Evolutionary conservation across 2,888 invertebrate genomes (phyloP).

Genomic region (Theretra japonica): DNA sequence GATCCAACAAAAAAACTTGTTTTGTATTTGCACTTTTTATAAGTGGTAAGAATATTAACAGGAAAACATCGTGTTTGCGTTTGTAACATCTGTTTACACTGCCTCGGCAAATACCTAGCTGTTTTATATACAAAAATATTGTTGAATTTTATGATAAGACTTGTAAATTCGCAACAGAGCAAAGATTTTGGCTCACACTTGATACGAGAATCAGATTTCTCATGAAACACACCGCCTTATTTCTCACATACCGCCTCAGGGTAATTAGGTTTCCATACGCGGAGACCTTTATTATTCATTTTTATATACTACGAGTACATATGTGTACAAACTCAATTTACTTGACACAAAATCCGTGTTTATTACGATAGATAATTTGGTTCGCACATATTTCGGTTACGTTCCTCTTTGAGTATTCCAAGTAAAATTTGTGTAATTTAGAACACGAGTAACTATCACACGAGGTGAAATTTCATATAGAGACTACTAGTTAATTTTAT

Average conservation of each 20-base stretch:
- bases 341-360: neutral
- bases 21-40: too few species aligned
- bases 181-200: neutral
- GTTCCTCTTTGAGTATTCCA: neutral
- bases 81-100: too few species aligned
- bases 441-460: neutral
- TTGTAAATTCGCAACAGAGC: neutral
- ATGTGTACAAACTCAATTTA: neutral
- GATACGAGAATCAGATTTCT: neutral
- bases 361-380: neutral
- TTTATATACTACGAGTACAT: neutral
- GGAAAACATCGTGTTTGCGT: too few species aligned
- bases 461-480: neutral
- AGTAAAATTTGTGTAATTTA: neutral
- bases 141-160: neutral
- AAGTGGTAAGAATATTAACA: too few species aligned
- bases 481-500: too few species aligned
- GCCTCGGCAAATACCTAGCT: too few species aligned
- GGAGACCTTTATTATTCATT: neutral
- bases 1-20: too few species aligned
- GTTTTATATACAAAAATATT: too few species aligned
- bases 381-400: neutral
- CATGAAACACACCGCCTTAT: neutral
- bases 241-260: neutral
- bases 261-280: neutral